Evolutionary conservation across 2,113 vertebrate genomes (phyloP).

Genomic region (Copsychus sechellarum): DNA sequence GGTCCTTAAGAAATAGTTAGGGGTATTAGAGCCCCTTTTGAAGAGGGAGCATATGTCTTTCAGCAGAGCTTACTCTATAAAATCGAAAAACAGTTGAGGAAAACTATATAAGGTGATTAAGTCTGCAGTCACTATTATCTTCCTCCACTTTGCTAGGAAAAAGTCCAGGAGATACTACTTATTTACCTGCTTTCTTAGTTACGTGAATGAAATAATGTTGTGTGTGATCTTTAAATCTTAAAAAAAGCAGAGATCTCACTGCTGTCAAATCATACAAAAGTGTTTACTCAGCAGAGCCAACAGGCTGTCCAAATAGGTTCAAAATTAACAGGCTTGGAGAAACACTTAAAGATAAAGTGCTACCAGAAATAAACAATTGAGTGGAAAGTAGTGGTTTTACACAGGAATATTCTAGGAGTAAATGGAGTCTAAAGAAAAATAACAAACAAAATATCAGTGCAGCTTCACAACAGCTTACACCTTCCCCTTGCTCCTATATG

Average conservation of each 20-base stretch:
- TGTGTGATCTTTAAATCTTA: neutral
- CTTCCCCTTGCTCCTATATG: neutral
- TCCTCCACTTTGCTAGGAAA: neutral
- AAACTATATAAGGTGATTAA: neutral
- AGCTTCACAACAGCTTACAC: neutral
- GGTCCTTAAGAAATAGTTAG: neutral
- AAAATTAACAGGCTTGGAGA: neutral
- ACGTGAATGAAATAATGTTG: neutral
- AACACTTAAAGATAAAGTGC: neutral
- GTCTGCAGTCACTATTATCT: neutral
- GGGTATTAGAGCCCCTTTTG: neutral
- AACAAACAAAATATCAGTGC: neutral
- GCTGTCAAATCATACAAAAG: neutral
- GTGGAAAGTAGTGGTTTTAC: neutral
- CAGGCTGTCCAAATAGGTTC: neutral
- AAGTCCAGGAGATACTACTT: neutral
- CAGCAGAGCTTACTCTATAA: neutral
- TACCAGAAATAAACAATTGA: neutral
- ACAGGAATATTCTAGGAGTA: neutral
- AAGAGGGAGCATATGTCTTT: neutral
- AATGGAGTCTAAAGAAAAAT: neutral
- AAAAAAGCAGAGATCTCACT: neutral
- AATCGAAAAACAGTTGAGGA: neutral
- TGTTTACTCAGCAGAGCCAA: neutral
- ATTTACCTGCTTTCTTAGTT: neutral